Base-by-base conservation (phyloP, 1,140 invertebrate species). In the Drosophila triauraria region DNA sequence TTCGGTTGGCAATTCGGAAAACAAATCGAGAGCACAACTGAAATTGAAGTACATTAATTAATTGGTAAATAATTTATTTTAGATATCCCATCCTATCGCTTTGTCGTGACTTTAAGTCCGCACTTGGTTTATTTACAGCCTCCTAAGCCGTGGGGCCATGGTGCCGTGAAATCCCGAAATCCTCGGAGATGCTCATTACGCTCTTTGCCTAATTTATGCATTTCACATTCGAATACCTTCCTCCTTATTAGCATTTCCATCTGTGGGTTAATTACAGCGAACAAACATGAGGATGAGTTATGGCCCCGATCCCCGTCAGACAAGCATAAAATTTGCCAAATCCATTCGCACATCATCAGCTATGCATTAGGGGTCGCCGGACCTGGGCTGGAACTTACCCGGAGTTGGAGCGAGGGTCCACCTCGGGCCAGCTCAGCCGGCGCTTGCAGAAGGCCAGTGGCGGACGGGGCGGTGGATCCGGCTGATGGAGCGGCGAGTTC, bases 361-460 rank as follows among this genome's bases (percentile, higher is more conserved):
- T 85, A 86, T 84, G 71, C 71, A 82, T 82, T 82, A 67, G 47
- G 75, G 40, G 10, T 6, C 3, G 25, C 15, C 8, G 17, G 20
- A 17, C 4, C 38, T 40, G 6, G 23, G 27, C 42, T 56, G 15
- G 23, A 27, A 93, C 95, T 95, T 93, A 96, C 96, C 96, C 96
- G 2, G 96, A 96, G 64, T 96, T 95, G 32, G 96, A 96, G 61
- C 96, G 95, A 82, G 95, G 95, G 87, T 97, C 96, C n/a, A 97
- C 95, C 91, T 97, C 96, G 4, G 96, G 96, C 96, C 96, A 97
- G 4, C 96, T 96, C n/a, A 95, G 94, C 50, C 96, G 93, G 38
- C 96, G 93, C 57, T 96, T 95, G 91, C 96, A 97, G 91, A 97
- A 97, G 30, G 95, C 95, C 88, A 95, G 93, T 20, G 94, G 94